A percentile compares a stretch with the other conserved stretches of the same genome.
These are phyloP conservation scores for Crotalus helleri DNA, from an alignment of 2,113 vertebrate genomes.

Conservation along the genomic window DNA sequence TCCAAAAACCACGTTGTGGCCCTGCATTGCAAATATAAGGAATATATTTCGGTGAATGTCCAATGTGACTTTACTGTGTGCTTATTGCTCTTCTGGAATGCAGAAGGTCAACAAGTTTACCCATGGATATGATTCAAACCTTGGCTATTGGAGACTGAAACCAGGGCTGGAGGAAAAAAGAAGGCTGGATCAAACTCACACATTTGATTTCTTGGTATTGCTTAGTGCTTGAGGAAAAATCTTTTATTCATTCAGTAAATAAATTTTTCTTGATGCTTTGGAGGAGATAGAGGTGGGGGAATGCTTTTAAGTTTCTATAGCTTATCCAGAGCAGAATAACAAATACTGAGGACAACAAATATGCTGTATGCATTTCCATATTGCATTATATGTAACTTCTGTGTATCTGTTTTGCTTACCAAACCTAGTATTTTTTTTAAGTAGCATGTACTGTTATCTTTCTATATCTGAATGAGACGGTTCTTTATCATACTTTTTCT, in stretches of 20 bases:
- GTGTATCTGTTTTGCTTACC: not conserved
- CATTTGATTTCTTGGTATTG: constrained; percentile 2
- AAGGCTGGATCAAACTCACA: not conserved
- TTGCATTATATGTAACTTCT: constrained; percentile 28
- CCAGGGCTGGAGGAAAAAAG: not conserved
- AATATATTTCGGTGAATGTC: not conserved
- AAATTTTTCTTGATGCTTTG: constrained; percentile 32
- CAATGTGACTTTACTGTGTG: not conserved
- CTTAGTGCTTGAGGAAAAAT: constrained; percentile 19
- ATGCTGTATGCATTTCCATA: not conserved
- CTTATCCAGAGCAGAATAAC: constrained; percentile 4
- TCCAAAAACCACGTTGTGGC: not conserved
- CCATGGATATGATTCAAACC: constrained; percentile 2
- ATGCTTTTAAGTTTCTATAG: not conserved
- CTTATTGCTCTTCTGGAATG: not conserved
- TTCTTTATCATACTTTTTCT: not conserved
- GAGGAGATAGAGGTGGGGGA: constrained; percentile 7
- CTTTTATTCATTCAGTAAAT: constrained; percentile 25
- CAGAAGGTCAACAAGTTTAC: not conserved
- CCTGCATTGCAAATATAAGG: constrained; percentile 21
- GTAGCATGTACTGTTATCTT: not conserved
- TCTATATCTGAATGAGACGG: not conserved
- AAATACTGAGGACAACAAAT: not conserved
- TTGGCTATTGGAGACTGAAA: not conserved
- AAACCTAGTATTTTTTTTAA: not conserved